A percentile compares a stretch with the other conserved stretches of the same genome.
Conservation (phyloP, 2,113 vertebrate genomes). For the Leiothrix lutea region DNA sequence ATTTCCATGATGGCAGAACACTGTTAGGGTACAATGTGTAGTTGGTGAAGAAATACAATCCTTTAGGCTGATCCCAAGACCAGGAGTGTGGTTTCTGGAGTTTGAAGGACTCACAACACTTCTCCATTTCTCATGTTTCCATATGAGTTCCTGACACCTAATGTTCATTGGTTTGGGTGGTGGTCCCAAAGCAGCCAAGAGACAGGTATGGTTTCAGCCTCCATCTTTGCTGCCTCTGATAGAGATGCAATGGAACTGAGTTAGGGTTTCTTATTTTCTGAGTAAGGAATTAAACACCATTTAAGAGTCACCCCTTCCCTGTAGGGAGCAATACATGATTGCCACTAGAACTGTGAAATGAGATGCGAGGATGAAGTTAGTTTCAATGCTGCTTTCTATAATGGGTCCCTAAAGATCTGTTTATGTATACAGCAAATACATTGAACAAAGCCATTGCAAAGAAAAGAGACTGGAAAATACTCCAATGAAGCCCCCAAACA, state of each 20-base stretch:
- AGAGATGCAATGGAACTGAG: not conserved
- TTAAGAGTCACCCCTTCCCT: not conserved
- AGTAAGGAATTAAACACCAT: not conserved
- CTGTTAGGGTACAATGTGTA: rapidly evolving
- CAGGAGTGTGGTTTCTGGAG: not conserved
- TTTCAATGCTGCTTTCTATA: not conserved
- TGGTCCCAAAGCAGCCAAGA: not conserved
- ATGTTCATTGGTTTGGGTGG: not conserved
- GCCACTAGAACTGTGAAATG: not conserved
- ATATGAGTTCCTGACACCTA: not conserved
- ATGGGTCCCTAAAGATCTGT: not conserved
- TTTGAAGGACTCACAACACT: not conserved
- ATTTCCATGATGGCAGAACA: not conserved
- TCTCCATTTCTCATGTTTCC: not conserved
- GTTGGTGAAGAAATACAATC: not conserved
- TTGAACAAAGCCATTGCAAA: not conserved
- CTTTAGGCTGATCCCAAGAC: not conserved
- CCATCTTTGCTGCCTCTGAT: not conserved
- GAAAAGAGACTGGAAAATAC: not conserved
- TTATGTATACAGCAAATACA: not conserved
- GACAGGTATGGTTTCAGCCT: not conserved
- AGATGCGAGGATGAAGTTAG: not conserved
- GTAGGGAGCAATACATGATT: not conserved
- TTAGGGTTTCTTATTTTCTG: not conserved
- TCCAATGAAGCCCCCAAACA: not conserved